These are phyloP conservation scores for Periophthalmodon schlosseri DNA, from an alignment of 2,113 vertebrate genomes.

Conservation along the genomic window DNA sequence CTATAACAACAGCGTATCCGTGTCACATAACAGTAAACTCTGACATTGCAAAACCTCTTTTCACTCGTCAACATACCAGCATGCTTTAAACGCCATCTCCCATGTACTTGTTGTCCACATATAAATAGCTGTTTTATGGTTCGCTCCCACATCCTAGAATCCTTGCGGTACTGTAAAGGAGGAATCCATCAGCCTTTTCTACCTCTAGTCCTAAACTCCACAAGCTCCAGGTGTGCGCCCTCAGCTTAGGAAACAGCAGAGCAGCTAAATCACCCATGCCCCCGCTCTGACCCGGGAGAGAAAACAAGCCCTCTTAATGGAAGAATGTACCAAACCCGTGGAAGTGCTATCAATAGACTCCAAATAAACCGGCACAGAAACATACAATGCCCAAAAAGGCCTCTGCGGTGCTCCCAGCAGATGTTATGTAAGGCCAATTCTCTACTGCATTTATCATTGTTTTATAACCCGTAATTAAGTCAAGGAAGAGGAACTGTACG, in stretches of 20 bases:
- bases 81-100: slow-evolving; percentile 48
- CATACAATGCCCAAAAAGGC: slow-evolving; percentile 57
- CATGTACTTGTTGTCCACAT: slow-evolving; percentile 26
- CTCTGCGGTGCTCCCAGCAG: slow-evolving; percentile 38
- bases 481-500: neutral
- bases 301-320: slow-evolving; percentile 54
- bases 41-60: neutral
- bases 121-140: slow-evolving; percentile 70
- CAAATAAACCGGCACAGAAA: slow-evolving; percentile 67
- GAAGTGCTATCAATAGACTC: slow-evolving; percentile 73
- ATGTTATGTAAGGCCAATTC: slow-evolving; percentile 51
- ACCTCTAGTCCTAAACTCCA: neutral
- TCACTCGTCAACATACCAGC: neutral
- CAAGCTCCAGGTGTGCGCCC: slow-evolving; percentile 32
- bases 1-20: no score
- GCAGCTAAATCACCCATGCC: slow-evolving; percentile 39
- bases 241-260: slow-evolving; percentile 36
- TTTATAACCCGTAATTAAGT: neutral
- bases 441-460: slow-evolving; percentile 35
- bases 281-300: slow-evolving; percentile 35
- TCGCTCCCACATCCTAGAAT: slow-evolving; percentile 49
- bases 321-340: slow-evolving; percentile 73
- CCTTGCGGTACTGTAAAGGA: neutral
- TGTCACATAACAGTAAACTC: no score
- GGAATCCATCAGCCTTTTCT: neutral